These are phyloP conservation scores for Chitala chitala DNA, from an alignment of 2,113 vertebrate genomes.

Conservation along the genomic window DNA sequence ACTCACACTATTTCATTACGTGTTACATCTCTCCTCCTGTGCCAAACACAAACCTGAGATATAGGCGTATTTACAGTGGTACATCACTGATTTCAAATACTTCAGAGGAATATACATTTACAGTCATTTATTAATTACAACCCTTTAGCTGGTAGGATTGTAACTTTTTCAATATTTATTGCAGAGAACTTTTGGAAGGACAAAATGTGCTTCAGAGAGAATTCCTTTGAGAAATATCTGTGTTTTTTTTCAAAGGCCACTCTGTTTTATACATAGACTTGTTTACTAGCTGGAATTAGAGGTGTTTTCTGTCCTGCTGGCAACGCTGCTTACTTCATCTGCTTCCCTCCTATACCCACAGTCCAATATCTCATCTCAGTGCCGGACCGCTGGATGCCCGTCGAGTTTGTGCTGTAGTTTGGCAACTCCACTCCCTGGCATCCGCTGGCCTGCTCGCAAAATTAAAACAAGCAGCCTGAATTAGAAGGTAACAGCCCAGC, in stretches of 20 bases:
- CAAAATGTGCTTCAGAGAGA: background rate
- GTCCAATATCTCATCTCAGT: background rate
- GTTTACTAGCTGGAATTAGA: background rate
- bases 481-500: too few relatives aligned
- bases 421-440: background rate
- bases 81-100: background rate
- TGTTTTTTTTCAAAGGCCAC: background rate
- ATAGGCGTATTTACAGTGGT: background rate
- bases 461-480: slow-evolving; percentile 1
- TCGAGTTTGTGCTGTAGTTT: background rate
- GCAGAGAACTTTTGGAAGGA: background rate
- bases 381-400: background rate
- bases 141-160: background rate
- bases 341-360: background rate
- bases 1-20: background rate
- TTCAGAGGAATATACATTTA: background rate
- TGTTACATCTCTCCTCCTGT: background rate
- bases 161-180: background rate
- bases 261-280: background rate
- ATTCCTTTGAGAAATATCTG: background rate
- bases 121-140: background rate
- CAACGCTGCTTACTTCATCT: background rate
- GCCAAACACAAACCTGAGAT: background rate
- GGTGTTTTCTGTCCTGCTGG: background rate
- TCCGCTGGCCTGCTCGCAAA: slow-evolving; percentile 1